Conservation (phyloP, 2,797 vertebrate genomes). For the Heteromormyrus szaboi region DNA sequence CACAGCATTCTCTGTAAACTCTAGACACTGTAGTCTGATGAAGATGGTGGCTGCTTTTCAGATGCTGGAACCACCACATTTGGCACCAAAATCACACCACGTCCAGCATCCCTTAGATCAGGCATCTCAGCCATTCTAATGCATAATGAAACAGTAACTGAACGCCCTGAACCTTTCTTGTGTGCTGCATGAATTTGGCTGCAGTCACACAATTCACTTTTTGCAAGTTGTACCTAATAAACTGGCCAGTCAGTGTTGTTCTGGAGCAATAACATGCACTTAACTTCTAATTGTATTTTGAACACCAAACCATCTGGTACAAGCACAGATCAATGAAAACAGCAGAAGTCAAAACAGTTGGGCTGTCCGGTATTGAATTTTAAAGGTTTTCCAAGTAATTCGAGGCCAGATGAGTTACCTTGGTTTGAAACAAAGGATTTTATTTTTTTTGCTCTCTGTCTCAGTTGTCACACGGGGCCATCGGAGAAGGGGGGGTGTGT, state of each 20-base stretch:
- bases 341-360: not conserved
- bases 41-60: not conserved
- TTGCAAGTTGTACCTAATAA: not conserved
- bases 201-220: not conserved
- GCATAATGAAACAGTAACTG: not conserved
- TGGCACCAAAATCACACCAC: not conserved
- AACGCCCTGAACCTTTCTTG: not conserved
- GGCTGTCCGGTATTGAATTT: not conserved
- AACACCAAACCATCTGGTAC: not conserved
- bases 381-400: not conserved
- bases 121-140: not conserved
- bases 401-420: not conserved
- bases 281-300: constrained; percentile 27
- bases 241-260: not conserved
- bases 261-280: not conserved
- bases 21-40: not conserved
- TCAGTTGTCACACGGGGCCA: not conserved
- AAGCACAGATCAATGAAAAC: not conserved
- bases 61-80: not conserved
- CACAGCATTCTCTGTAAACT: not conserved
- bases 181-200: not conserved
- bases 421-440: not conserved
- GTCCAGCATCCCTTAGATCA: not conserved
- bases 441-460: not conserved
- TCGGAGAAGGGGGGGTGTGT: constrained; percentile 33